Conservation (phyloP, 2,113 vertebrate species). For the Aix galericulata region DNA sequence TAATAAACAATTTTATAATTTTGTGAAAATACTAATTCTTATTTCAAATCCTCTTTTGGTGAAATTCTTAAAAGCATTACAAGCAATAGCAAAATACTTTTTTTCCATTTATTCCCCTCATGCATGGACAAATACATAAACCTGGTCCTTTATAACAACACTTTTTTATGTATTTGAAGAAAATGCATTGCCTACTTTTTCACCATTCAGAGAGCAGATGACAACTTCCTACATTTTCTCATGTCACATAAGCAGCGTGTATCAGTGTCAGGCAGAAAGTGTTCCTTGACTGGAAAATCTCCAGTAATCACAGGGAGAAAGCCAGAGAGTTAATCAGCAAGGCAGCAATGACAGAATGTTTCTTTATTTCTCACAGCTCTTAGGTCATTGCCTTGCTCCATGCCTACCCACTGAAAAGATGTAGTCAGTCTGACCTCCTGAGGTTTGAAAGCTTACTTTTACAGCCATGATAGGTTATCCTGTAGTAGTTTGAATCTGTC, state of each 20-base stretch:
- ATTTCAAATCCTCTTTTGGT: background rate
- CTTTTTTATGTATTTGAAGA: background rate
- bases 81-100: background rate
- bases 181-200: background rate
- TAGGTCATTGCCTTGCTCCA: slow-evolving; percentile 47
- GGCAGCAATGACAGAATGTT: slow-evolving; percentile 36
- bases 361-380: slow-evolving; percentile 43
- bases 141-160: background rate
- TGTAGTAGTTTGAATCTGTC: background rate
- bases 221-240: slow-evolving; percentile 39
- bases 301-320: slow-evolving; percentile 55
- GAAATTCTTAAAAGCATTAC: background rate
- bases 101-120: background rate
- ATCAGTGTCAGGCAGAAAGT: slow-evolving; percentile 38
- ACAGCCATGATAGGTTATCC: background rate
- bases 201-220: background rate
- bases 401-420: slow-evolving; percentile 38
- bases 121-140: background rate
- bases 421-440: slow-evolving; percentile 38
- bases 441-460: slow-evolving; percentile 40
- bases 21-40: background rate
- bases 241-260: slow-evolving; percentile 21
- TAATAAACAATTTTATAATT: background rate
- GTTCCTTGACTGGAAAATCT: slow-evolving; percentile 54
- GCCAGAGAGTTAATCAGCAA: slow-evolving; percentile 47